Conservation (phyloP, 2,888 invertebrate species). For the Aquatica leii region DNA sequence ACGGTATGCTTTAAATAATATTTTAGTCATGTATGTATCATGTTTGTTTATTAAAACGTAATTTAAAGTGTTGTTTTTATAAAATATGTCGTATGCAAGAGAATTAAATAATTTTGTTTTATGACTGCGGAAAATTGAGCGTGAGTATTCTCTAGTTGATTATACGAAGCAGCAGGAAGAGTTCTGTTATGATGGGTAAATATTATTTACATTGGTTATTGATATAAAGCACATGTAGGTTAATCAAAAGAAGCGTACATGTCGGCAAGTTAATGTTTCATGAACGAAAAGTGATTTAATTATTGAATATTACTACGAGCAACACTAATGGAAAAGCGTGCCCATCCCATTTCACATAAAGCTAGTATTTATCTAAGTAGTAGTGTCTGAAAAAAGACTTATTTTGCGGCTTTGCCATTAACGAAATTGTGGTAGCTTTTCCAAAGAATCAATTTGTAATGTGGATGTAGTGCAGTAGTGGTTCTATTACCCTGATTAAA, state of each 20-base stretch:
- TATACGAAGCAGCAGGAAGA: too few species aligned
- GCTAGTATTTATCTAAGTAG: slow-evolving; percentile 35
- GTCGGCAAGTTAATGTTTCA: slow-evolving; percentile 10
- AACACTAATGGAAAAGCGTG: slow-evolving; percentile 29
- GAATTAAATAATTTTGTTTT: too few species aligned
- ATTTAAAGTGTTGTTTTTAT: too few species aligned
- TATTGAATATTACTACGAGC: slow-evolving; percentile 20
- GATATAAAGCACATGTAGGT: too few species aligned
- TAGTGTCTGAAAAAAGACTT: slow-evolving; percentile 35
- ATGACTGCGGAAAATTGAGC: too few species aligned
- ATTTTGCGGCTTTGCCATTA: slow-evolving; percentile 39
- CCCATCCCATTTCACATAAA: slow-evolving; percentile 32
- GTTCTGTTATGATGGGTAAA: too few species aligned
- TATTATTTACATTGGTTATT: too few species aligned
- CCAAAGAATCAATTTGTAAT: slow-evolving; percentile 50
- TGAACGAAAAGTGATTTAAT: slow-evolving; percentile 21
- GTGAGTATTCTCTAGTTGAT: too few species aligned
- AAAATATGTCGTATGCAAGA: too few species aligned
- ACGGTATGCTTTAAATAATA: too few species aligned
- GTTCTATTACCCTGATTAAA: slow-evolving; percentile 49
- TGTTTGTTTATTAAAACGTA: too few species aligned
- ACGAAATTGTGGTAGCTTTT: slow-evolving; percentile 44
- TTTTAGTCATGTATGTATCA: too few species aligned
- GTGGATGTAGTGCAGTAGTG: slow-evolving; percentile 43
- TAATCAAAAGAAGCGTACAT: slow-evolving; percentile 7